Evolutionary conservation across 2,888 invertebrate genomes (phyloP).

Genomic region (Hermodice carunculata): DNA sequence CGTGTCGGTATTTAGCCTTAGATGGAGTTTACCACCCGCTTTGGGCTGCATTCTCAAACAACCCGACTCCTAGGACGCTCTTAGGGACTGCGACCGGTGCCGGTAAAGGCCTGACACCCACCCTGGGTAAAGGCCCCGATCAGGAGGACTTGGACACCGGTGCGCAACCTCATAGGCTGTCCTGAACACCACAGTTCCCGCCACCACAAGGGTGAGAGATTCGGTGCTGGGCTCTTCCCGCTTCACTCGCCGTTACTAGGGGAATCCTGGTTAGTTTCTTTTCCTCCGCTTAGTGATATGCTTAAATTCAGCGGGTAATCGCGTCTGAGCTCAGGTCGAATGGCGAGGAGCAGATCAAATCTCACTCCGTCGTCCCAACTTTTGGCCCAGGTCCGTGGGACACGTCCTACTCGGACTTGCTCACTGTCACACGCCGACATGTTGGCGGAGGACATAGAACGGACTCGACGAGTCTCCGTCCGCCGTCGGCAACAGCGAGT

Average conservation of each 20-base stretch:
- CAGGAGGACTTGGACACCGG: conserved; percentile 53
- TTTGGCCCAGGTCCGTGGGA: too few species aligned
- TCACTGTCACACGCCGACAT: too few species aligned
- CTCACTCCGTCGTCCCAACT: too few species aligned
- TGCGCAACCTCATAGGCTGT: conserved; percentile 46
- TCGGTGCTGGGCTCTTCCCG: conserved; percentile 72
- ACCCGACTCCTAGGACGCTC: conserved; percentile 73
- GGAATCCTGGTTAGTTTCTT: conserved; percentile 78
- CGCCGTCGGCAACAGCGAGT: too few species aligned
- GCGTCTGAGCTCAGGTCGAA: conserved; percentile 67
- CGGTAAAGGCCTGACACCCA: conserved; percentile 70
- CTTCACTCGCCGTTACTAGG: conserved; percentile 78
- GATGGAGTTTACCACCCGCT: conserved; percentile 76
- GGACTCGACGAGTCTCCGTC: too few species aligned
- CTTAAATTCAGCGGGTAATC: conserved; percentile 75
- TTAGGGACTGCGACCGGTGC: conserved; percentile 32
- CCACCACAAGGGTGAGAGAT: conserved; percentile 53
- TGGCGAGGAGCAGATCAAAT: not conserved
- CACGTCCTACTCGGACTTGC: too few species aligned
- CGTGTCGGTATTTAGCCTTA: conserved; percentile 76
- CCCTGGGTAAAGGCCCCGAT: conserved; percentile 65
- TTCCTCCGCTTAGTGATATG: conserved; percentile 81
- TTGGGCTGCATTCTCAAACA: conserved; percentile 77
- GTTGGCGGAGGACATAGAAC: too few species aligned
- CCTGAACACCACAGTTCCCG: too few species aligned